Evolutionary conservation across 2,113 vertebrate species (phyloP).

Genomic region (Amphiprion ocellaris): DNA sequence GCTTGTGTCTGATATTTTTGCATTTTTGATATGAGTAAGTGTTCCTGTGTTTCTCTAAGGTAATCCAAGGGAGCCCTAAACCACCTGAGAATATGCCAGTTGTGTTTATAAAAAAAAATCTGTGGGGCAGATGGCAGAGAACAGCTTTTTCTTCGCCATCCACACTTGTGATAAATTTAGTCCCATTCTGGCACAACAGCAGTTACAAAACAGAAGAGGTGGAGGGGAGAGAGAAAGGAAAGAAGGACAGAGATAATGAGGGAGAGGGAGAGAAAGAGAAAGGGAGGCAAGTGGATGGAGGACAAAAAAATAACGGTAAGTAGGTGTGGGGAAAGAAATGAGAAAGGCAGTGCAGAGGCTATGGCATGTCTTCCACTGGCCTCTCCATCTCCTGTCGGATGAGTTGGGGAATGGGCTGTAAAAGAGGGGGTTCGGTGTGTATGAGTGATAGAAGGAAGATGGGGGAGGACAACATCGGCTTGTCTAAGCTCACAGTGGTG

Average conservation of each 20-base stretch:
- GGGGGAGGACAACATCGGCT: constrained; percentile 62
- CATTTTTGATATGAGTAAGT: not conserved
- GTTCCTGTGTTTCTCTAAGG: constrained; percentile 5
- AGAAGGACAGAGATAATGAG: constrained; percentile 31
- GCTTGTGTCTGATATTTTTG: constrained; percentile 16
- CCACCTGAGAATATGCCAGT: constrained; percentile 42
- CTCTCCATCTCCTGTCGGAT: constrained; percentile 33
- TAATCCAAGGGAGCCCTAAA: constrained; percentile 44
- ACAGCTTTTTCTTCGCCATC: constrained; percentile 56
- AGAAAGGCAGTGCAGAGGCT: constrained; percentile 20
- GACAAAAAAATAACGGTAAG: constrained; percentile 8
- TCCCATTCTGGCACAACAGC: constrained; percentile 68
- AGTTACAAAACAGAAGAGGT: constrained; percentile 73
- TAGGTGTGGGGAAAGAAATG: not conserved
- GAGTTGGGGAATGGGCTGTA: constrained; percentile 46
- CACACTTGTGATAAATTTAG: constrained; percentile 77
- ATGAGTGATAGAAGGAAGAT: constrained; percentile 64
- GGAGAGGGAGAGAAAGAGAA: constrained; percentile 20
- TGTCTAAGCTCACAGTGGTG: constrained; percentile 66
- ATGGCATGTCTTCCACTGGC: constrained; percentile 17
- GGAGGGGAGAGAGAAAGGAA: constrained; percentile 16
- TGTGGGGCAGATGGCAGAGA: constrained; percentile 68
- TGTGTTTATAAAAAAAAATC: constrained; percentile 14
- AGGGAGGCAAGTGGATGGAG: constrained; percentile 7
- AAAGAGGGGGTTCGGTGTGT: constrained; percentile 51